phyloP scores from a whole-genome alignment of 30 jellyfish, hydroid and myxozoan genomes.

The Aurelia aurita complex sp. Pacific region DNA sequence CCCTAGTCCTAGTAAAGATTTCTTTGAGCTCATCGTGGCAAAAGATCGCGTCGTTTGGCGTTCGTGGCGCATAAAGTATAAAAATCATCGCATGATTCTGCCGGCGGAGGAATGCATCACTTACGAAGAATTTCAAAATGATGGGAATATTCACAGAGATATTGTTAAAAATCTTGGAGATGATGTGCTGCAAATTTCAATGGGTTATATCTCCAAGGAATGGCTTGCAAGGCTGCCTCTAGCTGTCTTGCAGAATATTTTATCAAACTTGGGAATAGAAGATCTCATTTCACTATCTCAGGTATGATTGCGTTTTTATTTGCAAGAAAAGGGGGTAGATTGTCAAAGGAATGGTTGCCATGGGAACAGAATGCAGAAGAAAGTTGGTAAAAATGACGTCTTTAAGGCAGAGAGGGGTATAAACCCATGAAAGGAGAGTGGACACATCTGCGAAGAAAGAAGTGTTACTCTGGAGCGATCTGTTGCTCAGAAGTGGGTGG shows the following conservation, averaged over 20 bases:
- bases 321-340: too few relatives aligned
- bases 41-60: slow-evolving; percentile 76
- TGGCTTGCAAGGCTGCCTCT: slow-evolving; percentile 84
- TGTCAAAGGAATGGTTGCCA: too few relatives aligned
- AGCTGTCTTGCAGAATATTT: slow-evolving; percentile 32
- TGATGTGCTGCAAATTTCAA: slow-evolving; percentile 70
- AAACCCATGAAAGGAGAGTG: too few relatives aligned
- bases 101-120: slow-evolving; percentile 73
- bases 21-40: slow-evolving; percentile 68
- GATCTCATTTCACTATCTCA: slow-evolving; percentile 60
- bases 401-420: too few relatives aligned
- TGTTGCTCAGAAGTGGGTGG: too few relatives aligned
- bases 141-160: slow-evolving; percentile 59
- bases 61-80: slow-evolving; percentile 71
- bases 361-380: too few relatives aligned
- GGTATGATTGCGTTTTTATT: slow-evolving; percentile 39
- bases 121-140: slow-evolving; percentile 62
- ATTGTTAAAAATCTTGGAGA: slow-evolving; percentile 70
- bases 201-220: slow-evolving; percentile 59
- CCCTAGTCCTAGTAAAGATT: slow-evolving; percentile 88
- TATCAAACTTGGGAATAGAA: slow-evolving; percentile 22
- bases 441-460: too few relatives aligned
- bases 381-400: too few relatives aligned
- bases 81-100: slow-evolving; percentile 49
- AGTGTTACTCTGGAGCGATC: too few relatives aligned